These are phyloP conservation scores for Chinchilla lanigera DNA, from an alignment of 2,113 vertebrate species.

Conservation along the genomic window DNA sequence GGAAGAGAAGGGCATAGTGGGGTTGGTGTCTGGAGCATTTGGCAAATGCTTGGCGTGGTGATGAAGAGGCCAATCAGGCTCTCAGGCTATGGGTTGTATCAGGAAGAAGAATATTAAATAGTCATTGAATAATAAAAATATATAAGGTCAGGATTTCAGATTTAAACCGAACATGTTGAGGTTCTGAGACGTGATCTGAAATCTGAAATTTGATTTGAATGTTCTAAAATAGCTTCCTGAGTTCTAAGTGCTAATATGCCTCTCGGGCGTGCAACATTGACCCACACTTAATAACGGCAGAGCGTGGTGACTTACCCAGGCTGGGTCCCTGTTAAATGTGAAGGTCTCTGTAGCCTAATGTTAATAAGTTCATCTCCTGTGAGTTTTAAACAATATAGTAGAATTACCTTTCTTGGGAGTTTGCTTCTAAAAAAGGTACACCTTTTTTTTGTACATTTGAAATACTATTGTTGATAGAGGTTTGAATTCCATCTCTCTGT, in stretches of 20 bases:
- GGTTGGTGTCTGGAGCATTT: neutral
- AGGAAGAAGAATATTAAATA: neutral
- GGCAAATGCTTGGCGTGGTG: neutral
- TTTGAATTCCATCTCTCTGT: neutral
- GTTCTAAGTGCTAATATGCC: neutral
- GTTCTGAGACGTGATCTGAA: neutral
- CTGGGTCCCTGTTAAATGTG: neutral
- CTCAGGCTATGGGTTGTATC: neutral
- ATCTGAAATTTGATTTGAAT: neutral
- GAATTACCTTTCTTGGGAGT: neutral
- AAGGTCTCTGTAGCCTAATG: neutral
- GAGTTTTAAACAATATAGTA: neutral
- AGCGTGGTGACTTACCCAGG: neutral
- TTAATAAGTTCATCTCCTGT: neutral
- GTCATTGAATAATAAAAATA: neutral
- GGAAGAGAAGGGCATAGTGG: neutral
- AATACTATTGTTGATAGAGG: neutral
- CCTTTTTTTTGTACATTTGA: neutral
- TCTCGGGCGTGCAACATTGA: neutral
- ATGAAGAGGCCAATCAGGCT: neutral
- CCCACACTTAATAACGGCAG: neutral
- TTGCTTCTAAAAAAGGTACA: neutral
- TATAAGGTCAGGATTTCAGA: conserved; percentile 18
- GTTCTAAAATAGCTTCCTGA: neutral
- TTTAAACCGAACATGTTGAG: conserved; percentile 6